Conservation (phyloP, 2,113 vertebrate genomes). For the Egretta garzetta region DNA sequence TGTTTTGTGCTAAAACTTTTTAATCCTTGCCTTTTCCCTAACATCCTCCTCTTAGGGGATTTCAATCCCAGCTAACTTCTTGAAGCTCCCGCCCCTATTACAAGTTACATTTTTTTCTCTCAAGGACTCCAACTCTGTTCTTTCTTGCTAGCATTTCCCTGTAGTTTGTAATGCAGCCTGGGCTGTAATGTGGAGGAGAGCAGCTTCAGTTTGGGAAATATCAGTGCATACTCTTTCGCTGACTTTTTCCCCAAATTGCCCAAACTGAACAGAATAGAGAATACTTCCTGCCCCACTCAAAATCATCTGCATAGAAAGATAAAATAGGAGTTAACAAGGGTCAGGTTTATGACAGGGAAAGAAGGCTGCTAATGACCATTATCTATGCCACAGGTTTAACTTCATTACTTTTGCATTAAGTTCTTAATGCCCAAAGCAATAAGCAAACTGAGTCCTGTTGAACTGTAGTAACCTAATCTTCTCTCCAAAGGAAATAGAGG, state of each 20-base stretch:
- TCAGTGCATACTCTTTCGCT: background rate
- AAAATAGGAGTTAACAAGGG: conserved; percentile 68
- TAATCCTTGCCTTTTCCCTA: background rate
- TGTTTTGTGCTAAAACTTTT: background rate
- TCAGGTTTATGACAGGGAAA: conserved; percentile 61
- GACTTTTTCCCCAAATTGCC: background rate
- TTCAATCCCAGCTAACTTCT: background rate
- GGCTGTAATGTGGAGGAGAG: background rate
- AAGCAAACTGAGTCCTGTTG: conserved; percentile 42
- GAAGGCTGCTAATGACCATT: conserved; percentile 70
- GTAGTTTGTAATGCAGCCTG: background rate
- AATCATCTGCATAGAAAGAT: conserved; percentile 56
- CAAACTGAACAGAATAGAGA: background rate
- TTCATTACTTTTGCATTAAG: conserved; percentile 67
- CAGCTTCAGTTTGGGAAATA: background rate
- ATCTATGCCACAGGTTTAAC: conserved; percentile 73
- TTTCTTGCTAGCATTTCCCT: background rate
- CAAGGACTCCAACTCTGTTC: background rate
- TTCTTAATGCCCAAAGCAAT: conserved; percentile 48
- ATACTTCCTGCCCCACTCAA: background rate
- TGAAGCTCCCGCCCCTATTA: background rate
- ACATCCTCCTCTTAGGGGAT: background rate
- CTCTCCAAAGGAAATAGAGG: background rate
- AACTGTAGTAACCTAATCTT: conserved; percentile 43
- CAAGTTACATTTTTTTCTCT: background rate